Evolutionary conservation across 2,797 vertebrate species (phyloP).

Genomic region (Meda fulgida): DNA sequence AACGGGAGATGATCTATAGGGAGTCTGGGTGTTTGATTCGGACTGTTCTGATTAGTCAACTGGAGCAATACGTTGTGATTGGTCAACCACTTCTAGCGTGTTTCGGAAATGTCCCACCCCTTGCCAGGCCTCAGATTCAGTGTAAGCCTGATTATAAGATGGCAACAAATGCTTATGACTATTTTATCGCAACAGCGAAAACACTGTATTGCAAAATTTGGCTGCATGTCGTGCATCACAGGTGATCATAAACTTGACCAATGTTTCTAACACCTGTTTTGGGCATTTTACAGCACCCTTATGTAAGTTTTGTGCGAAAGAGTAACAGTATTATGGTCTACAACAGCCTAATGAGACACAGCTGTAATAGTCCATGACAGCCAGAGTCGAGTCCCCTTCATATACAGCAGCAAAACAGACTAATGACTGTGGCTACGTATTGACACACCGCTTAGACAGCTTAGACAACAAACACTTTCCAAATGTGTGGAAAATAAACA

Average conservation of each 20-base stretch:
- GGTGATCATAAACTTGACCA: slow-evolving; percentile 36
- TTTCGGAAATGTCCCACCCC: neutral
- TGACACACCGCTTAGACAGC: slow-evolving; percentile 55
- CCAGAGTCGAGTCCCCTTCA: slow-evolving; percentile 44
- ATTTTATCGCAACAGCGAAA: slow-evolving; percentile 25
- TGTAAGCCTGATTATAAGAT: neutral
- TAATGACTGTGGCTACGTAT: slow-evolving; percentile 39
- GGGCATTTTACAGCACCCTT: slow-evolving; percentile 25
- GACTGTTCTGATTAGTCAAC: slow-evolving; percentile 8
- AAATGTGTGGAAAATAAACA: slow-evolving; percentile 60
- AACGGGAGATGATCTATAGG: slow-evolving; percentile 49
- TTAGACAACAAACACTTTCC: slow-evolving; percentile 56
- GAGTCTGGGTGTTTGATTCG: slow-evolving; percentile 34
- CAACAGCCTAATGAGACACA: slow-evolving; percentile 51
- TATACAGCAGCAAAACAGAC: slow-evolving; percentile 54
- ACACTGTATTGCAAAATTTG: slow-evolving; percentile 7
- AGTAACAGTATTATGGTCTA: slow-evolving; percentile 46
- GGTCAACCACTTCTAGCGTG: neutral
- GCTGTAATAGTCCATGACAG: slow-evolving; percentile 58
- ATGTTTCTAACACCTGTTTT: slow-evolving; percentile 25
- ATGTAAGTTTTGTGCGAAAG: slow-evolving; percentile 37
- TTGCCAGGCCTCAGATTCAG: neutral
- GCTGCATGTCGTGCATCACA: neutral
- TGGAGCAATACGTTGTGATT: neutral
- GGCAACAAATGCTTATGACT: neutral